These are phyloP conservation scores for Cephalopterus ornatus DNA, from an alignment of 2,113 vertebrate species.

Conservation along the genomic window DNA sequence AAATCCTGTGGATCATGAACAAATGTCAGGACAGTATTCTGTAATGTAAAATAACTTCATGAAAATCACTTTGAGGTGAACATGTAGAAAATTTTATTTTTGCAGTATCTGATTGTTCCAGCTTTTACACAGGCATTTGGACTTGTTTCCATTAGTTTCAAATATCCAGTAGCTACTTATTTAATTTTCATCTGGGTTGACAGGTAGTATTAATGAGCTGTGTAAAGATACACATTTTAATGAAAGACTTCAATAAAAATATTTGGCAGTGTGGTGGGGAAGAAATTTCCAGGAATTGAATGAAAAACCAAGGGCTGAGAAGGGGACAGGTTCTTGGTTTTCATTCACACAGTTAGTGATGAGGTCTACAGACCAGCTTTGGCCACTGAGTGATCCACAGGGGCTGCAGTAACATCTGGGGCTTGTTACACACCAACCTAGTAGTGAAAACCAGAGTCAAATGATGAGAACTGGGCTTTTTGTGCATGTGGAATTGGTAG, in stretches of 20 bases:
- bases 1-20: background rate
- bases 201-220: background rate
- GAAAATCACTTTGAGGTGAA: background rate
- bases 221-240: background rate
- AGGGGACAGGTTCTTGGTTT: background rate
- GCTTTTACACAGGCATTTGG: background rate
- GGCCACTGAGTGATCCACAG: background rate
- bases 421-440: background rate
- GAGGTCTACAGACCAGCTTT: fast-evolving
- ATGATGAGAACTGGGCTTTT: background rate
- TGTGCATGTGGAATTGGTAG: background rate
- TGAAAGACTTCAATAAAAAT: background rate
- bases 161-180: background rate
- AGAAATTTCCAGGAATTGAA: background rate
- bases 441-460: background rate
- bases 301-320: background rate
- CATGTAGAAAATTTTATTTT: background rate
- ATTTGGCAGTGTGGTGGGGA: background rate
- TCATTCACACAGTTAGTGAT: background rate
- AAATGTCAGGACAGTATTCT: background rate
- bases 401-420: background rate
- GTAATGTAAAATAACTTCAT: background rate
- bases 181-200: background rate
- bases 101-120: background rate
- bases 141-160: background rate